Base-by-base conservation (phyloP, 2,113 vertebrate genomes). In the Etia nguti region DNA sequence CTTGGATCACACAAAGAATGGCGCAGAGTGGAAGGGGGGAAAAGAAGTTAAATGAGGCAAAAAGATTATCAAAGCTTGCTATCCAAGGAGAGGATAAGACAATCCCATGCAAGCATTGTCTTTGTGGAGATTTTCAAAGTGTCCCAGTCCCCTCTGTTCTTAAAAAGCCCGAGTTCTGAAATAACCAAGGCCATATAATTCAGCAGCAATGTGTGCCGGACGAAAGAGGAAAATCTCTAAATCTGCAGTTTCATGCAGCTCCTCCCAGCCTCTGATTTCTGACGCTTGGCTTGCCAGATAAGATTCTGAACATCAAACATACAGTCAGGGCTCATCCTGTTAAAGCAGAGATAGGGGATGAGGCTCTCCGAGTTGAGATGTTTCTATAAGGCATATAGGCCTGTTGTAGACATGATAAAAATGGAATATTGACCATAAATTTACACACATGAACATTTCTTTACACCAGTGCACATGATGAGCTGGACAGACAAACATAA, bases 271-370 rank as follows among this genome's bases (percentile, higher is more conserved):
- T 93, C 87, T 91, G 92, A 90, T 94, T 94, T 90, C 82, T 89
- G 86, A 88, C 8, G 87, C 93, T 90, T 89, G 90, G 90, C 81
- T 86, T 82, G 79, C 62, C 92, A 91, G 94, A 94, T 93, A 94
- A 95, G 89, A 94, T 90, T 90, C 87, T 62, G n/a, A 80, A 92
- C 90, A 94, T 95, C 92, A 94, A 94, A 94, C 90, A 81, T 90
- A 85, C 87, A 92, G 89, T 89, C 87, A 70, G 26, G 75, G 81
- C 80, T 93, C 84, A 86, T 90, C 82, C 90, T 54, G 86, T 82
- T 86, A 88, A 84, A 89, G 90, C 86, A 60, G 88, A 93, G 86
- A 92, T 92, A 87, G 84, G 79, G 70, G 77, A 81, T 18, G 82
- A 86, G 73, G 60, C 52, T 88, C 57, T 79, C 46, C 22, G 70